Evolutionary conservation across 2,113 vertebrate genomes (phyloP), one percentile per base, ranked within the genome.

Genomic region (Sialia sialis): DNA sequence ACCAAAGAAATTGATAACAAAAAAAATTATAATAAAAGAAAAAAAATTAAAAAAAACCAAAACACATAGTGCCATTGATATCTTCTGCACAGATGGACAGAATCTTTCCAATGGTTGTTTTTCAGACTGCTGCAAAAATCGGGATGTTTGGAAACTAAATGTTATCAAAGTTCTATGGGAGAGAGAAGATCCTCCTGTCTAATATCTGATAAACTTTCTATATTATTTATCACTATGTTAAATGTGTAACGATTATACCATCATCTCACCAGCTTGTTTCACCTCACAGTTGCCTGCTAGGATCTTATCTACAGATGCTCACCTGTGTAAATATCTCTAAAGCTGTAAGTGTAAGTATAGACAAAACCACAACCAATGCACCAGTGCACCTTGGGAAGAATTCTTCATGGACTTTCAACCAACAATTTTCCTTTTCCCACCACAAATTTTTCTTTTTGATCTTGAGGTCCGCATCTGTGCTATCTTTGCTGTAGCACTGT

Each of bases 361-460:
- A 44, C 30, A 94, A 91, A 90, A 70, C 38, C 44, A 67, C 39
- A 92, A 78, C 26, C 86, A 82, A 70, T 56, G 75, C 38, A 77
- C 46, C 6, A 5, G 29, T 34, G 26, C 44, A 81, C 52, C 38
- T 55, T 87, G 72, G 68, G 89, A 94, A 93, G 44, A 83, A 94
- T 58, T 91, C 74, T 83, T 94, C 25, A n/a, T 66, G 70, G 87
- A 90, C 68, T 48, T 74, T 89, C 91, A 94, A 4, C 18, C 52
- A 89, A 74, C 51, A 91, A 5, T 64, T 68, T 23, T 84, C 27
- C 46, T 23, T 52, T 54, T 91, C 23, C 11, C 64, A 60, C 67
- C 32, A 44, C 83, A 44, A 43, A 78, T 72, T 87, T 95, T 94
- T 91, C 34, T 75, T 84, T 95, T 96, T 89, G 94, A 94, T 96